Base-by-base conservation (phyloP, 2,888 invertebrate species). In the Andrena chrysosceles region DNA sequence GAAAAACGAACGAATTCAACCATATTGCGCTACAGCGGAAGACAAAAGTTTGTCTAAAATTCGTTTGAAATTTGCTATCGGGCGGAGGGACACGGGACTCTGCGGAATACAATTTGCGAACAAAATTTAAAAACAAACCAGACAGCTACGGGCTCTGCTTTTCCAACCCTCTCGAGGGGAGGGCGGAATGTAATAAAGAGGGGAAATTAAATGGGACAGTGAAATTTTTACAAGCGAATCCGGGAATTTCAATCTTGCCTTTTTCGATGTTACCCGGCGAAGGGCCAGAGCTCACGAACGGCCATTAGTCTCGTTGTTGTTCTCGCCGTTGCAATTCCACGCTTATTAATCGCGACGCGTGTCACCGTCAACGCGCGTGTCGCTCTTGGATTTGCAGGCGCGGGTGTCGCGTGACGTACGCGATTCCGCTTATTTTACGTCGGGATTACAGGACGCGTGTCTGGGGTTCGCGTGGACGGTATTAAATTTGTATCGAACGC, bases 271-370 rank as follows among this genome's bases (percentile, higher is more conserved):
- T 35, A 59, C 79, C n/a, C 59, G 35, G 56, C 42, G 23, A 66
- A 56, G 59, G 64, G 68, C 13, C 35, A 8, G n/a, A 31, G 63
- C 63, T 56, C 67, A 64, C 80, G 62, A 33, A 26, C 63, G 69
- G 29, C 64, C 56, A 64, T 81, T 73, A 80, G 29, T 81, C 81
- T 70, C 42, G 62, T 72, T 81, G 80, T 71, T 67, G 71, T 72
- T 72, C 63, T 33, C 26, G 42, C 33, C 42, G 72, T 52, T 33
- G 72, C 82, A 81, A 91, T 91, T 92, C 91, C 92, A 89, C 90
- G 91, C 91, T 92, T 91, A 92, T 91, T 92, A 91, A 91, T 92
- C 88, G 89, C 82, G 87, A 89, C 89, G 85, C 85, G 88, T 84
- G 89, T 84, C 84, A 84, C 87, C 82, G 71, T 52, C 66, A 72